Percentiles rank a stretch among this genome's conserved stretches.
Conservation (phyloP, 1,140 invertebrate genomes). For the Zaprionus kolodkinae region DNA sequence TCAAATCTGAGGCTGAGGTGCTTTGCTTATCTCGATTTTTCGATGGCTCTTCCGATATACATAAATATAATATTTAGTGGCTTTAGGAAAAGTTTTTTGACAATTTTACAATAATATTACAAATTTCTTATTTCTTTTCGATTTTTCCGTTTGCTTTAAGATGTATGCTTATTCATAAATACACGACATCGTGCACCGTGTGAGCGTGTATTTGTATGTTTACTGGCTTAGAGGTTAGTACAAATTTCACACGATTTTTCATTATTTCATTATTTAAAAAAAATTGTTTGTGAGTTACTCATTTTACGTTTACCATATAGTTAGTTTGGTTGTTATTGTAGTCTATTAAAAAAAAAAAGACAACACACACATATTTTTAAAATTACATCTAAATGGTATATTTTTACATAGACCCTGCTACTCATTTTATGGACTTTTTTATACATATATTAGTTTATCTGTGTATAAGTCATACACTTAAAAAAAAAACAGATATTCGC, state of each 20-base stretch:
- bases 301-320: background rate
- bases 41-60: slow-evolving; percentile 8
- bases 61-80: slow-evolving; percentile 13
- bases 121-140: background rate
- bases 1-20: background rate
- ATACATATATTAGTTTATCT: background rate
- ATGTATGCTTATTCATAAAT: background rate
- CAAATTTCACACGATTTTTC: background rate
- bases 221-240: background rate
- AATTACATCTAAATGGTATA: slow-evolving; percentile 48
- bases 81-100: slow-evolving; percentile 1
- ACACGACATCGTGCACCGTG: background rate
- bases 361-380: slow-evolving; percentile 43
- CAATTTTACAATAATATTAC: slow-evolving; percentile 5
- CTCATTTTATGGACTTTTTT: slow-evolving; percentile 64
- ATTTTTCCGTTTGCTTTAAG: background rate
- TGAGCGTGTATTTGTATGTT: slow-evolving; percentile 24
- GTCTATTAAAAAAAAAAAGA: slow-evolving; percentile 56
- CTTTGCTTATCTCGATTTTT: slow-evolving; percentile 4
- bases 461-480: slow-evolving; percentile 6
- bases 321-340: slow-evolving; percentile 25
- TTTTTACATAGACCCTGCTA: slow-evolving; percentile 60
- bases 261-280: background rate
- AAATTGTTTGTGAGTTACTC: slow-evolving; percentile 4
- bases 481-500: slow-evolving; percentile 8